These are phyloP conservation scores for Daktulosphaira vitifoliae DNA, from an alignment of 1,140 invertebrate species.

Conservation along the genomic window DNA sequence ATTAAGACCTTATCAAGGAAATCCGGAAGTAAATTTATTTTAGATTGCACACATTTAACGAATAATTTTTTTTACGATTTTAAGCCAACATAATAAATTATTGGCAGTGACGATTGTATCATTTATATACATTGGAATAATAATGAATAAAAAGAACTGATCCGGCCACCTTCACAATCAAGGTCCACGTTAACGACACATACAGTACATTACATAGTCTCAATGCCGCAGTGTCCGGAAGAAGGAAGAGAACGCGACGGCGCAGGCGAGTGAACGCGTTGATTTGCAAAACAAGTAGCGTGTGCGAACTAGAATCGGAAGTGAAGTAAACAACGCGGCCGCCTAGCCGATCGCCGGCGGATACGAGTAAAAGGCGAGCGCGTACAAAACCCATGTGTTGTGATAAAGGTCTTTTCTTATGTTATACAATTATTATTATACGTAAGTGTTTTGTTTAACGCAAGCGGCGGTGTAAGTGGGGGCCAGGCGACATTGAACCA, in stretches of 20 bases:
- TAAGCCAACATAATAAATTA: too few relatives aligned
- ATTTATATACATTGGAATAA: too few relatives aligned
- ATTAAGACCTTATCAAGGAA: too few relatives aligned
- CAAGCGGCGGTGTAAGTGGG: not conserved
- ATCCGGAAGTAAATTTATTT: too few relatives aligned
- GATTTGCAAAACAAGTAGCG: not conserved
- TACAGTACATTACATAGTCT: not conserved
- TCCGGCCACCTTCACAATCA: conserved; percentile 27
- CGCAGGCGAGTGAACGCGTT: too few relatives aligned
- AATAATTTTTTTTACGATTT: too few relatives aligned
- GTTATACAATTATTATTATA: too few relatives aligned
- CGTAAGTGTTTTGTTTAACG: not conserved
- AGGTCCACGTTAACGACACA: not conserved
- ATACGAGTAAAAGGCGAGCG: conserved; percentile 16
- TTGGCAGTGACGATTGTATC: too few relatives aligned
- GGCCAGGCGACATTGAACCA: conserved; percentile 31
- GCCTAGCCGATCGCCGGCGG: not conserved
- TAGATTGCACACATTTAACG: too few relatives aligned
- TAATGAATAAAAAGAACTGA: not conserved
- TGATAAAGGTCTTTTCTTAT: too few relatives aligned
- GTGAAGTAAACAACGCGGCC: conserved; percentile 7
- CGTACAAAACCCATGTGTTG: not conserved
- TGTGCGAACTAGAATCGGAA: conserved; percentile 16
- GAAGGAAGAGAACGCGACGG: conserved; percentile 18
- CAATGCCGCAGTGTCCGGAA: conserved; percentile 30